Conservation (phyloP, 1,140 invertebrate genomes). For the Trachymyrmex cornetzi region DNA sequence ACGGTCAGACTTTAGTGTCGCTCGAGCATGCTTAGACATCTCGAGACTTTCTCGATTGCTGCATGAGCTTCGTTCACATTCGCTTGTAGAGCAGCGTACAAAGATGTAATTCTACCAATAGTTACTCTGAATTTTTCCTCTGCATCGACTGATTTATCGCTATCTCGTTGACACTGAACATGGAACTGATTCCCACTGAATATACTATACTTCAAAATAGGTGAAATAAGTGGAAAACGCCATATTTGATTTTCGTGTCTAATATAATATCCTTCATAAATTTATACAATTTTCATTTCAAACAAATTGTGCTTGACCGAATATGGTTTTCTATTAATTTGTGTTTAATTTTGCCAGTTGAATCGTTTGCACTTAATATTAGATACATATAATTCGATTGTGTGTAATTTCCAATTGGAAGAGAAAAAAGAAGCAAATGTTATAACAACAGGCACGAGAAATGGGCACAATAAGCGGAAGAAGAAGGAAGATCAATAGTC, state of each 20-base stretch:
- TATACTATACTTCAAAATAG: not conserved
- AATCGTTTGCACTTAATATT: too few relatives aligned
- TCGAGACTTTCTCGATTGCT: slow-evolving; percentile 13
- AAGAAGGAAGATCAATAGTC: slow-evolving; percentile 36
- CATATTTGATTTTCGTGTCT: too few relatives aligned
- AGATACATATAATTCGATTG: slow-evolving; percentile 4
- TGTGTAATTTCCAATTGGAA: not conserved
- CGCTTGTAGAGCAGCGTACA: not conserved
- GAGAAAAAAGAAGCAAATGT: not conserved
- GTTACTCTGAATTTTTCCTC: not conserved
- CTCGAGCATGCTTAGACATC: slow-evolving; percentile 24
- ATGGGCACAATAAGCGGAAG: not conserved
- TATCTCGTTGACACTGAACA: not conserved
- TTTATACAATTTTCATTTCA: too few relatives aligned
- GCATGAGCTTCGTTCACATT: not conserved
- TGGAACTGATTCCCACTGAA: not conserved
- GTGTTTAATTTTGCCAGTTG: too few relatives aligned
- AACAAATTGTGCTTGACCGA: too few relatives aligned
- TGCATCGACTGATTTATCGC: not conserved
- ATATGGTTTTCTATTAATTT: too few relatives aligned
- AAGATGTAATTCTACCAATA: slow-evolving; percentile 25
- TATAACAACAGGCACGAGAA: not conserved
- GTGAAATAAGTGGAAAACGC: too few relatives aligned
- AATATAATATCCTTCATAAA: too few relatives aligned
- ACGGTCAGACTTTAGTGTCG: slow-evolving; percentile 28